Evolutionary conservation across 2,113 vertebrate genomes (phyloP).

Genomic region (Hippocampus guttulatus): DNA sequence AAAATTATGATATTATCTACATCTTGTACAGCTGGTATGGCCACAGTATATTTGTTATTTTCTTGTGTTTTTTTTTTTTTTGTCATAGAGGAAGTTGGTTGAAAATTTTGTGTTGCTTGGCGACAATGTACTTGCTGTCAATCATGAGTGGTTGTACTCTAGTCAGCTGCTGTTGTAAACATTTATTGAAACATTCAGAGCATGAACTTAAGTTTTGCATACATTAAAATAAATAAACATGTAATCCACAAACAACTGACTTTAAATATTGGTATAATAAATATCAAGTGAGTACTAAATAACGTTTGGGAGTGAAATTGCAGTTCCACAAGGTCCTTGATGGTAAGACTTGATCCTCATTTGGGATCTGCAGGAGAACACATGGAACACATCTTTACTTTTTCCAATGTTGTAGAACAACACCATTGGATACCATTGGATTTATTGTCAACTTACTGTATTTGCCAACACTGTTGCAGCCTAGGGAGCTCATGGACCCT

Average conservation of each 20-base stretch:
- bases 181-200: conserved; percentile 66
- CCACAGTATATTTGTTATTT: too few species aligned
- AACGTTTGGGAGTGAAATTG: conserved; percentile 34
- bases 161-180: conserved; percentile 49
- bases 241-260: conserved; percentile 31
- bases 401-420: not conserved
- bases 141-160: not conserved
- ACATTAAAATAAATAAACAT: conserved; percentile 49
- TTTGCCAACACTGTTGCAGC: conserved; percentile 74
- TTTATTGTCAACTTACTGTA: conserved; percentile 57
- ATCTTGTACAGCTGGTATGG: not conserved
- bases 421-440: not conserved
- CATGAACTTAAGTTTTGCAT: conserved; percentile 35
- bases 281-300: conserved; percentile 58
- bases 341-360: conserved; percentile 68
- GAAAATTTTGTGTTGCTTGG: not conserved
- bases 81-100: not conserved
- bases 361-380: conserved; percentile 63
- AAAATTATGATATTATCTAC: not conserved
- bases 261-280: conserved; percentile 74
- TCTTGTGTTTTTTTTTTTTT: not conserved
- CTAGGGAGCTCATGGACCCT: conserved; percentile 79
- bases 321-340: conserved; percentile 30
- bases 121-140: not conserved
- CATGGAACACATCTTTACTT: not conserved